phyloP scores from a whole-genome alignment of 2,113 vertebrate genomes.

The Trichechus manatus region DNA sequence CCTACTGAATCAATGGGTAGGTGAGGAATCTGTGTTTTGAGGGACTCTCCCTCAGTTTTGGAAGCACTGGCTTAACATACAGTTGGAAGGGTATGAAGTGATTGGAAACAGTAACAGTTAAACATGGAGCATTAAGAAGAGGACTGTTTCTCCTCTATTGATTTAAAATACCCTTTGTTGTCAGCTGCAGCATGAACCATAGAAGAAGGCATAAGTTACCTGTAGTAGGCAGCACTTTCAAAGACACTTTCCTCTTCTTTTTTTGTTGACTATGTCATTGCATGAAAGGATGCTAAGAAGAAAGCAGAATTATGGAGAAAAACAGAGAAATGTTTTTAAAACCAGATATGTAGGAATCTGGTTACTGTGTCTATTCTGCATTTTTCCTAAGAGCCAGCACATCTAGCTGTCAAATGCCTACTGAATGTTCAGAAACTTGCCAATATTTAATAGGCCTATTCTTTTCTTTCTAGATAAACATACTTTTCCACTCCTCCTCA shows the following conservation, averaged over 20 bases:
- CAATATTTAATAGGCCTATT: background rate
- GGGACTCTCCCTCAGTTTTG: background rate
- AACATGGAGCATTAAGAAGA: background rate
- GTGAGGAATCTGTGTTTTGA: background rate
- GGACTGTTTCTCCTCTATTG: background rate
- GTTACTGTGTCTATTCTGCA: background rate
- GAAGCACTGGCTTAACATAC: background rate
- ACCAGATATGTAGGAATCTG: background rate
- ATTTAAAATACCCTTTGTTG: slow-evolving; percentile 1
- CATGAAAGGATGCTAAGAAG: background rate
- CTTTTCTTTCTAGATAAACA: background rate
- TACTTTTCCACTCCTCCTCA: background rate
- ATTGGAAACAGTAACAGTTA: background rate
- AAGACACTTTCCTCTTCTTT: background rate
- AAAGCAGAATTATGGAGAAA: background rate
- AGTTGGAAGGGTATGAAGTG: background rate
- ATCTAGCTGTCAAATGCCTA: background rate
- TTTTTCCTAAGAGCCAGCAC: background rate
- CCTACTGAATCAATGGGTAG: background rate
- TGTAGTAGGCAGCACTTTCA: background rate
- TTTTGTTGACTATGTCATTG: background rate
- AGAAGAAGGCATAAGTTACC: background rate
- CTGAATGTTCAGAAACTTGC: background rate
- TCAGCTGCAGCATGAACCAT: background rate
- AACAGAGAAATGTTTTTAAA: background rate